phyloP scores from a whole-genome alignment of 2,113 vertebrate species.

The Psilopsiagon aymara region DNA sequence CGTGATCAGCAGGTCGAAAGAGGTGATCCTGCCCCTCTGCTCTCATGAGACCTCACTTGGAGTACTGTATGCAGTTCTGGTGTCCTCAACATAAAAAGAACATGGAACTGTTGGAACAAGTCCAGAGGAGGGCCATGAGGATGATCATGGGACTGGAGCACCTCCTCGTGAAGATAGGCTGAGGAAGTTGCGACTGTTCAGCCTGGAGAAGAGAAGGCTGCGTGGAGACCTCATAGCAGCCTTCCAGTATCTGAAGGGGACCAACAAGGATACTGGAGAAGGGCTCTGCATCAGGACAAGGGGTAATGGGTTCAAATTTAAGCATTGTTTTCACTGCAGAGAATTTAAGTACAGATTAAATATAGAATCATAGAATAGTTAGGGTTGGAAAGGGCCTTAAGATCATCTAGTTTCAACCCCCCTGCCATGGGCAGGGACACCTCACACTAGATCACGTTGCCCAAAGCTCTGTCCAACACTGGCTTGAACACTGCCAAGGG shows the following conservation, averaged over 20 bases:
- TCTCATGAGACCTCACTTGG: background rate
- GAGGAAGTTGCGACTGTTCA: background rate
- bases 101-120: background rate
- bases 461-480: too few relatives aligned
- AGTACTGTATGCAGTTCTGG: too few relatives aligned
- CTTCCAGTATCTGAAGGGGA: background rate
- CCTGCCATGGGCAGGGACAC: too few relatives aligned
- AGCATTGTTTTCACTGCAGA: background rate
- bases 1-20: background rate
- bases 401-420: too few relatives aligned
- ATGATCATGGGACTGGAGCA: background rate
- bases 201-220: background rate
- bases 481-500: too few relatives aligned
- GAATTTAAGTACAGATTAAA: background rate
- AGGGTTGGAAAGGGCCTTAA: too few relatives aligned
- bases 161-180: background rate
- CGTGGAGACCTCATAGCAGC: background rate
- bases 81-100: background rate
- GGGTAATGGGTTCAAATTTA: background rate
- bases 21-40: too few relatives aligned
- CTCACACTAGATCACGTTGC: too few relatives aligned
- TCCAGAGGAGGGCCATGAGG: background rate
- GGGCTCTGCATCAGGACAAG: background rate
- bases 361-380: background rate
- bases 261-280: background rate